Evolutionary conservation across 1,140 invertebrate genomes (phyloP).

Genomic region (Lucilia cuprina): DNA sequence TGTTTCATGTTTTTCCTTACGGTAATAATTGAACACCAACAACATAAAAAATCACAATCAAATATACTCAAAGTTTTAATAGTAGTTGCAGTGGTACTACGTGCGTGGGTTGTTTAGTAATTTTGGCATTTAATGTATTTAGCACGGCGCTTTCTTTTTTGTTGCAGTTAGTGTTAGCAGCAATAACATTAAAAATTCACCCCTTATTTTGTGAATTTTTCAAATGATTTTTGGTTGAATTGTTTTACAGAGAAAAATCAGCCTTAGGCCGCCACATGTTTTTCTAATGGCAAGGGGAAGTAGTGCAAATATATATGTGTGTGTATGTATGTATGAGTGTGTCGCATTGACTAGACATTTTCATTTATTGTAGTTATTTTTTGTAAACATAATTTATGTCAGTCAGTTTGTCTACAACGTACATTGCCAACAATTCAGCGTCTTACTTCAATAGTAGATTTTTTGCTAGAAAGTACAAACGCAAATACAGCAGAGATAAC

Average conservation of each 20-base stretch:
- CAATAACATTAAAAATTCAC: background rate
- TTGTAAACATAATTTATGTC: conserved; percentile 30
- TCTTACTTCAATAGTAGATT: background rate
- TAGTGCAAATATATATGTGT: background rate
- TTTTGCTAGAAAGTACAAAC: background rate
- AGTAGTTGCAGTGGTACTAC: background rate
- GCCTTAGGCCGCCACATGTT: conserved; percentile 24
- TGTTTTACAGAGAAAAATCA: background rate
- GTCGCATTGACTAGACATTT: background rate
- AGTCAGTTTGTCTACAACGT: conserved; percentile 21
- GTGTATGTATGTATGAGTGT: background rate
- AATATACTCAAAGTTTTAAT: background rate
- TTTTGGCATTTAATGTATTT: background rate
- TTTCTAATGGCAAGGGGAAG: background rate
- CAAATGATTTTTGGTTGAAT: background rate
- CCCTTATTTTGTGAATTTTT: background rate
- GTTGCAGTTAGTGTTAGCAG: background rate
- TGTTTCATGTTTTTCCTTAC: background rate
- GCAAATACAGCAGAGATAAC: no score
- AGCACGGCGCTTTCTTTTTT: background rate
- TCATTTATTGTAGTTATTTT: conserved; percentile 18
- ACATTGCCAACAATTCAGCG: conserved; percentile 18
- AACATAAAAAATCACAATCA: background rate
- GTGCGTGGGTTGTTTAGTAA: background rate
- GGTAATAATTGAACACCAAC: background rate